Evolutionary conservation across 1,140 invertebrate genomes (phyloP), one percentile per base, ranked within the genome.

Genomic region (Armadillidium nasatum): DNA sequence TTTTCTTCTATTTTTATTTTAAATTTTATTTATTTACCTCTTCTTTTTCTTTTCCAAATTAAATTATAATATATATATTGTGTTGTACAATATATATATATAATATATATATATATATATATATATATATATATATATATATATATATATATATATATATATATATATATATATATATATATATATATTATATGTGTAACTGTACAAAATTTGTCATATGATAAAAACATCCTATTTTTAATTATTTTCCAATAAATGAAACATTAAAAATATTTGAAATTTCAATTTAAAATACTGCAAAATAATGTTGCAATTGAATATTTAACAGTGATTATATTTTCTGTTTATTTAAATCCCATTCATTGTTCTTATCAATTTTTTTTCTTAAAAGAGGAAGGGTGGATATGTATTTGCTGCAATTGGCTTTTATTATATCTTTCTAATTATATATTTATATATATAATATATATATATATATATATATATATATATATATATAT

Each of bases 91-190:
- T n/a, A n/a, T n/a, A n/a, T n/a, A n/a, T n/a, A n/a, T n/a, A n/a
- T n/a, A n/a, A n/a, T n/a, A 50, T 50, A 50, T 50, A 50, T 50
- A 50, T 50, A 50, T 50, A 50, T 50, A 50, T 50, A 50, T 50
- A 50, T 50, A 50, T n/a, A 50, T 50, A 50, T 50, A 50, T 50
- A 50, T 50, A 50, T 50, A 50, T 50, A 50, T 50, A 50, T 50
- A 50, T 50, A 50, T 50, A 50, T 50, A 50, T 50, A 15, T 50
- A 21, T 19, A 23, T 23, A 69, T 69, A 69, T 21, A 23, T 69
- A 69, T 69, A 23, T 69, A 69, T 69, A 23, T 69, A 69, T 69
- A 69, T 69, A 23, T 19, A 69, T 69, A 69, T 69, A 69, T 69
- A 10, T 11, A 19, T 69, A 69, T 69, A 50, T 50, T 50, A 15